phyloP scores from a whole-genome alignment of 2,888 invertebrate genomes.

The Drosophila longiperda region DNA sequence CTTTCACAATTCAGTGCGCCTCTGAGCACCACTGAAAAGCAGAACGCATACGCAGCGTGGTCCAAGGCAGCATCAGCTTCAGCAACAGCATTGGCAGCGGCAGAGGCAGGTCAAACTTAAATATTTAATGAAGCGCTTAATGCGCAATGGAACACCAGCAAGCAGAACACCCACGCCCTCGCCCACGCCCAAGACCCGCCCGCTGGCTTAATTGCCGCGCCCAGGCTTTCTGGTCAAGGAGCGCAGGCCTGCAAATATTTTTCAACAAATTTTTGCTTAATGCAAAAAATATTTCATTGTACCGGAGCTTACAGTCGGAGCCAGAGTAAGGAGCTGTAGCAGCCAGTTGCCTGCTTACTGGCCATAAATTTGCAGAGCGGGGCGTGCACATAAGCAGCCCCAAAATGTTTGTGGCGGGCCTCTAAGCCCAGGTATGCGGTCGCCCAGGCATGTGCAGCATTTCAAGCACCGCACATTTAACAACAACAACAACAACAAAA shows the following conservation, averaged over 20 bases:
- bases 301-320: conserved; percentile 11
- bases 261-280: conserved; percentile 80
- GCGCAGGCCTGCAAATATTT: conserved; percentile 70
- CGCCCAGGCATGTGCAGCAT: conserved; percentile 79
- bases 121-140: conserved; percentile 82
- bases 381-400: conserved; percentile 65
- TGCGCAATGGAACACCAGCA: conserved; percentile 52
- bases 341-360: conserved; percentile 44
- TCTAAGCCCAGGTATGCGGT: conserved; percentile 79
- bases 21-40: conserved; percentile 10
- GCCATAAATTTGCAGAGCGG: conserved; percentile 64
- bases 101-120: conserved; percentile 73
- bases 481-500: conserved; percentile 38
- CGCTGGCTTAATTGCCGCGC: conserved; percentile 66
- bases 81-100: conserved; percentile 1
- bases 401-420: conserved; percentile 77
- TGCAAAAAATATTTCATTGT: conserved; percentile 80
- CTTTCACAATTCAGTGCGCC: conserved; percentile 29
- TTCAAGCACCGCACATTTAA: conserved; percentile 66
- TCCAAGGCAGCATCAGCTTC: conserved; percentile 40
- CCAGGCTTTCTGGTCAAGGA: conserved; percentile 56
- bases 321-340: conserved; percentile 1
- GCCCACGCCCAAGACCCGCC: conserved; percentile 23
- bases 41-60: conserved; percentile 72
- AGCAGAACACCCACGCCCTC: background rate